Percentiles rank a stretch among this genome's conserved stretches.
phyloP scores from a whole-genome alignment of 64 coral and sea anemone genomes.

The Hydrozoanthus tunicans region DNA sequence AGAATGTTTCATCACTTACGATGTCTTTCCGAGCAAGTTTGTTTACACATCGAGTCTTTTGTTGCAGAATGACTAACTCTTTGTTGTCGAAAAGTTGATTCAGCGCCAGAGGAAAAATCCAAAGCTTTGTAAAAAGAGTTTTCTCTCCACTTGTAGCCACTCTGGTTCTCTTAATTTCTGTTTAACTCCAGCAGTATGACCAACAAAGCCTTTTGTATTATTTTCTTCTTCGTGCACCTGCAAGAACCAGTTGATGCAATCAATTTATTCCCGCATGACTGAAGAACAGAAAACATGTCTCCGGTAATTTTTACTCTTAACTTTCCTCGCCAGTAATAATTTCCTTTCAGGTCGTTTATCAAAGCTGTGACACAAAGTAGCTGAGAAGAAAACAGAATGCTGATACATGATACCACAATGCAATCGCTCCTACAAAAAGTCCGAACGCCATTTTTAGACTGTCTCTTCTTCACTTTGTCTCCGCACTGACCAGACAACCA shows the following conservation, averaged over 20 bases:
- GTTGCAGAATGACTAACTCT: slow-evolving; percentile 27
- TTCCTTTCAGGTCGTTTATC: background rate
- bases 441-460: slow-evolving; percentile 80
- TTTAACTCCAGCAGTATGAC: background rate
- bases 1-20: background rate
- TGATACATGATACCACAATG: slow-evolving; percentile 94
- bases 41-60: slow-evolving; percentile 46
- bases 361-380: slow-evolving; percentile 93
- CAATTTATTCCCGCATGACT: slow-evolving; percentile 19
- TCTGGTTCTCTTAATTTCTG: background rate
- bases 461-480: background rate
- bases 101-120: background rate
- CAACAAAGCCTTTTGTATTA: background rate
- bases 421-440: slow-evolving; percentile 90
- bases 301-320: background rate
- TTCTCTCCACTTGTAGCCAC: background rate
- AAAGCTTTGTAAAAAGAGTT: background rate
- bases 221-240: slow-evolving; percentile 30
- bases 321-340: background rate
- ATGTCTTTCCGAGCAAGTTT: slow-evolving; percentile 9
- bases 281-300: slow-evolving; percentile 35
- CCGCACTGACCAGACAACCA: background rate
- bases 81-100: slow-evolving; percentile 29
- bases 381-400: slow-evolving; percentile 94
- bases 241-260: slow-evolving; percentile 1